These are phyloP conservation scores for Gorilla gorilla DNA, from an alignment of 2,113 vertebrate species.

Conservation along the genomic window DNA sequence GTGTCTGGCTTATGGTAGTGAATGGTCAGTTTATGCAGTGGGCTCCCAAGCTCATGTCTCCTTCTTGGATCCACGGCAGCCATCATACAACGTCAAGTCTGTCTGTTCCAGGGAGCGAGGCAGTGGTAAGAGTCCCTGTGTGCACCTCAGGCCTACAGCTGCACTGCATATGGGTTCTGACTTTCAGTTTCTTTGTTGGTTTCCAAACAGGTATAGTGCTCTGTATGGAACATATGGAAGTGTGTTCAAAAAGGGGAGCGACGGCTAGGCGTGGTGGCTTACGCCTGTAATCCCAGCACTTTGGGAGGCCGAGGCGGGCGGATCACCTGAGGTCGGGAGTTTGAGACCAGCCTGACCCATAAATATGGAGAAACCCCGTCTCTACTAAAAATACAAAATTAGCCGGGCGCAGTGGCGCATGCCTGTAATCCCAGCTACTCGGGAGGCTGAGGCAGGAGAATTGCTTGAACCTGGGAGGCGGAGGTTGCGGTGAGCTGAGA, in stretches of 20 bases:
- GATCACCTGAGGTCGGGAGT: too few species aligned
- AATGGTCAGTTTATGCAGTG: slow-evolving; percentile 98
- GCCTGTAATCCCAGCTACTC: too few species aligned
- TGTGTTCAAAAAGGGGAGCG: background rate
- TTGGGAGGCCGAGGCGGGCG: too few species aligned
- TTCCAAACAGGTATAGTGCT: background rate
- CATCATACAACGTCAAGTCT: slow-evolving; percentile 92
- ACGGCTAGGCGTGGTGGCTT: too few species aligned
- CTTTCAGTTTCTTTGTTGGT: background rate
- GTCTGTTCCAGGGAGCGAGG: slow-evolving; percentile 95
- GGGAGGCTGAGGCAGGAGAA: too few species aligned
- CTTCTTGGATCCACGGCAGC: slow-evolving; percentile 96
- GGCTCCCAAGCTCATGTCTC: slow-evolving; percentile 99
- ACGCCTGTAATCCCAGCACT: too few species aligned
- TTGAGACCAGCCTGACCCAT: too few species aligned
- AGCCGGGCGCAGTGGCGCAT: too few species aligned
- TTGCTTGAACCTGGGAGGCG: too few species aligned
- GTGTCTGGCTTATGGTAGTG: slow-evolving; percentile 96
- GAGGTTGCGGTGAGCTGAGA: too few species aligned
- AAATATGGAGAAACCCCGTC: too few species aligned
- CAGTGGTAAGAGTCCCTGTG: slow-evolving; percentile 89
- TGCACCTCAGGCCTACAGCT: background rate
- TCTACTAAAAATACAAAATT: too few species aligned
- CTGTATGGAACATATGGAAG: background rate
- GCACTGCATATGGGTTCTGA: background rate